phyloP scores from a whole-genome alignment of 2,888 invertebrate species.

The Urechis unicinctus region DNA sequence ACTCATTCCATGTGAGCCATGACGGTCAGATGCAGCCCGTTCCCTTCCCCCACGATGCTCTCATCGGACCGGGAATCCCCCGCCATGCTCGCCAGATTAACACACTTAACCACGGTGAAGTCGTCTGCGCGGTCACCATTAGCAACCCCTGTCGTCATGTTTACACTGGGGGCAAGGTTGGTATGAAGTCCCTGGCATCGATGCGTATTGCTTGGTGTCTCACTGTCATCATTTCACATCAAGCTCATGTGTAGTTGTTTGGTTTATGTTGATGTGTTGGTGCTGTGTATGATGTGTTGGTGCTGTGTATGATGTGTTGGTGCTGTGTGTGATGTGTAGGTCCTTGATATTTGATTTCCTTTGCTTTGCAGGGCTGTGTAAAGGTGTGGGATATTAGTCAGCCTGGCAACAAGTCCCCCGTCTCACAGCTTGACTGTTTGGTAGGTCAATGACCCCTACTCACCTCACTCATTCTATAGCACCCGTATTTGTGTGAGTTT shows the following conservation, averaged over 20 bases:
- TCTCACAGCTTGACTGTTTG: conserved; percentile 81
- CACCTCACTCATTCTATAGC: no score
- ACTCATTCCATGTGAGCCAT: conserved; percentile 83
- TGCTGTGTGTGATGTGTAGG: no score
- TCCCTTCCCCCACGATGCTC: conserved; percentile 89
- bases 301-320: no score
- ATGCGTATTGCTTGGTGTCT: no score
- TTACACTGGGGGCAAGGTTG: conserved; percentile 86
- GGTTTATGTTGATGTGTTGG: background rate
- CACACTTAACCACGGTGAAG: conserved; percentile 89
- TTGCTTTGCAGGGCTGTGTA: conserved; percentile 67
- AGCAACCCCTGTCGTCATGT: conserved; percentile 56
- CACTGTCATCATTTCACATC: no score
- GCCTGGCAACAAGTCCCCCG: conserved; percentile 76
- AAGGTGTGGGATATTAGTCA: conserved; percentile 96
- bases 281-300: background rate
- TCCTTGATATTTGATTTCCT: background rate
- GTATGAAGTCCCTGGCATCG: no score
- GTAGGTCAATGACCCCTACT: conserved; percentile 50
- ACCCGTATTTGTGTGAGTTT: background rate
- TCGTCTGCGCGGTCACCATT: conserved; percentile 95
- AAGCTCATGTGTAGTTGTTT: no score
- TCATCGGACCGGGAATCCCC: conserved; percentile 87
- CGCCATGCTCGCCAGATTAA: conserved; percentile 83
- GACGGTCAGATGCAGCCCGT: conserved; percentile 65